Base-by-base conservation (phyloP, 2,113 vertebrate genomes). In the Rissa tridactyla region DNA sequence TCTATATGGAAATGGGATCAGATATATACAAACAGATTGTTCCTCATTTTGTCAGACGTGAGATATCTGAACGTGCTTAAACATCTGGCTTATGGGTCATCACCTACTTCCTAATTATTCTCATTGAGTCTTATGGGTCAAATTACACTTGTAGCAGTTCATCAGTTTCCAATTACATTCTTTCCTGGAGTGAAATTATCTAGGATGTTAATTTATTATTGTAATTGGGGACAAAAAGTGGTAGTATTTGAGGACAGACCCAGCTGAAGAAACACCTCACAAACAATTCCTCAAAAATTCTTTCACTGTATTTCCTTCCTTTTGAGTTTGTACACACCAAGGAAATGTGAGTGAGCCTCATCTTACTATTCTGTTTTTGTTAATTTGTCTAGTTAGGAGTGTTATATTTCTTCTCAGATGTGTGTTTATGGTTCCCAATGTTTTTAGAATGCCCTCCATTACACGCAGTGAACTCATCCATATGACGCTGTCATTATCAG, bases 1-100 rank as follows among this genome's bases (percentile, higher is more conserved):
- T 66, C 60, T 7, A 1, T 8, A 15, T 40, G 55, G 84, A 29
- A 84, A 71, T n/a, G 29, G 76, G n/a, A 65, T 60, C 25, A 3
- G 16, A 6, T 20, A 20, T 13, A 1, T 29, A 5, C 10, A 5
- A 6, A 7, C 1, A 3, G 51, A 6, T 26, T 20, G 44, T 15
- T 52, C 26, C 47, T 30, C 32, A 0, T 38, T 32, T 15, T 51
- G 60, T 36, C 72, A 32, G 61, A 18, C 0, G 0, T 46, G 69
- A 81, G 52, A 19, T 27, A 4, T 30, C 29, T 38, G 60, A 29
- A 6, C 3, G 13, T n/a, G 4, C 20, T 22, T 66, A 18, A 55
- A 32, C 55, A 52, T n/a, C 61, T 82, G 76, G 64, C 6, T 21
- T n/a, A 1, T 29, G 66, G 72, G 15, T 32, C 64, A 65, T 73